Evolutionary conservation across 2,797 vertebrate species (phyloP).

Genomic region (Anisognathus igniventris): DNA sequence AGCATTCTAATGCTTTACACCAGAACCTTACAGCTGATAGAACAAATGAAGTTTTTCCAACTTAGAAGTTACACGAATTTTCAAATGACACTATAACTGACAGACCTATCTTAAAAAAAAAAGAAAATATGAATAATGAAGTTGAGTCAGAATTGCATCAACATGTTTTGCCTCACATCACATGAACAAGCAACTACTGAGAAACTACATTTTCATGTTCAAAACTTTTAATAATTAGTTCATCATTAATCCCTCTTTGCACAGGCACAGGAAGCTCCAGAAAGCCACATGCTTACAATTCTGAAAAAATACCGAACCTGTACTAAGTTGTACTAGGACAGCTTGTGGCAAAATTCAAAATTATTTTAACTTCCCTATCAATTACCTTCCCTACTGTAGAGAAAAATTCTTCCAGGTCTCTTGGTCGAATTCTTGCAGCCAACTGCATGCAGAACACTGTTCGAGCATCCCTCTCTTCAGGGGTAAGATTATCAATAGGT

Average conservation of each 20-base stretch:
- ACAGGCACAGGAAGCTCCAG: not conserved
- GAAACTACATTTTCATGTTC: not conserved
- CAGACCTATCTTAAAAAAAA: not conserved
- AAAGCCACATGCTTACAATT: not conserved
- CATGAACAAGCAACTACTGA: not conserved
- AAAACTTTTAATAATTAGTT: not conserved
- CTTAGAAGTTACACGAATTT: not conserved
- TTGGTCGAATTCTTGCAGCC: constrained; percentile 91
- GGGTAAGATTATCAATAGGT: constrained; percentile 92
- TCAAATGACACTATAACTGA: not conserved
- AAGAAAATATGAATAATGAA: not conserved
- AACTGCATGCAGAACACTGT: constrained; percentile 98
- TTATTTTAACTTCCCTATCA: not conserved
- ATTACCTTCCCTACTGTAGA: constrained; percentile 94
- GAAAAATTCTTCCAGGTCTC: constrained; percentile 97
- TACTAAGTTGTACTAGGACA: not conserved
- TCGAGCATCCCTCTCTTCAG: constrained; percentile 92
- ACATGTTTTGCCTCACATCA: not conserved
- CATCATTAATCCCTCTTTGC: not conserved
- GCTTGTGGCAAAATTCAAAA: not conserved
- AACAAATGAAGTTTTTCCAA: not conserved
- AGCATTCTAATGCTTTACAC: not conserved
- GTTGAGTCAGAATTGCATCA: not conserved
- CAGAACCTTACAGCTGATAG: not conserved
- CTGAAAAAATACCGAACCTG: not conserved